These are phyloP conservation scores for Corella eumyota DNA, from an alignment of 23 tunicate genomes.

Conservation along the genomic window DNA sequence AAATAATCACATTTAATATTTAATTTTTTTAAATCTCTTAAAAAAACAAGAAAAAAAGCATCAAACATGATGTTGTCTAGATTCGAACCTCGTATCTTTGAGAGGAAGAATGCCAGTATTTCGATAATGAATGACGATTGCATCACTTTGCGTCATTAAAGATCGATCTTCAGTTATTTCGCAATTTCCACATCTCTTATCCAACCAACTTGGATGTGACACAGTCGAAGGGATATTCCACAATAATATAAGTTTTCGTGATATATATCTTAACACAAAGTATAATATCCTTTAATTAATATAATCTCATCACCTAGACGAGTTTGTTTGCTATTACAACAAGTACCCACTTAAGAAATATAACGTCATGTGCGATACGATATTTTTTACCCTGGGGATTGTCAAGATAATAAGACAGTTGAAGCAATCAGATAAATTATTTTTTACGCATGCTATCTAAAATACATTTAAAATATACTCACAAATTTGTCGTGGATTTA, in stretches of 20 bases:
- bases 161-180: conserved; percentile 14
- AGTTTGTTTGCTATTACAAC: too few relatives aligned
- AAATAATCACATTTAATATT: not conserved
- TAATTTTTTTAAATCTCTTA: not conserved
- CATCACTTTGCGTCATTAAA: conserved; percentile 16
- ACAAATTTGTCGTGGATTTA: too few relatives aligned
- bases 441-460: too few relatives aligned
- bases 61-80: not conserved
- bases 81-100: conserved; percentile 1
- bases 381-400: too few relatives aligned
- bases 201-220: conserved; percentile 13
- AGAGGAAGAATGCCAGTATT: conserved; percentile 12
- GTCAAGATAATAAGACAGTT: too few relatives aligned
- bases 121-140: conserved; percentile 32
- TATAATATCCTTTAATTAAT: too few relatives aligned
- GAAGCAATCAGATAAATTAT: too few relatives aligned
- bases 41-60: not conserved
- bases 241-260: conserved; percentile 3
- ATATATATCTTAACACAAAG: too few relatives aligned
- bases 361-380: too few relatives aligned
- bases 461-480: too few relatives aligned
- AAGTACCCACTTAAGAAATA: too few relatives aligned
- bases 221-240: conserved; percentile 23
- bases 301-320: too few relatives aligned
- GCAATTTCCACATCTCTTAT: conserved; percentile 19